Percentiles rank a stretch among this genome's conserved stretches.
Conservation (phyloP, 2,797 vertebrate genomes). For the Natrix natrix region DNA sequence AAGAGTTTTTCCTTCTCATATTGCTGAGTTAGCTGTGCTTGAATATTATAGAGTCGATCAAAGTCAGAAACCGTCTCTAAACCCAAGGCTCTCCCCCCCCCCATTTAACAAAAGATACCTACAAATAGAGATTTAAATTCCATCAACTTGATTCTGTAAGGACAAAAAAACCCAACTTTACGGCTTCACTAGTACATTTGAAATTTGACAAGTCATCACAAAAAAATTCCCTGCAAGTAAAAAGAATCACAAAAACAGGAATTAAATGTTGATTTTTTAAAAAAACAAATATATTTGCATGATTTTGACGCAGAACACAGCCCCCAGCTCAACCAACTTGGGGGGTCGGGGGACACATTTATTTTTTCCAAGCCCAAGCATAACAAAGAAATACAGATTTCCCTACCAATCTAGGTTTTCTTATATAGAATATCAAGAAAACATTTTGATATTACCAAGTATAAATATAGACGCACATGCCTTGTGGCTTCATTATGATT, state of each 20-base stretch:
- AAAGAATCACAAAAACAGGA: not conserved
- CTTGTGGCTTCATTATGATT: not conserved
- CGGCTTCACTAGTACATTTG: not conserved
- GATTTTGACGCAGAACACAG: not conserved
- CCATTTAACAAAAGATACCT: not conserved
- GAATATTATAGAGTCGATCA: not conserved
- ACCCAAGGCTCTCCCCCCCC: not conserved
- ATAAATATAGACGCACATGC: not conserved
- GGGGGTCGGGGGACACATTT: too few species aligned
- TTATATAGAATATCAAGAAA: not conserved
- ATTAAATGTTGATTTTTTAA: not conserved
- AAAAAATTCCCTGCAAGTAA: not conserved
- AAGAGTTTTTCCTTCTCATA: not conserved
- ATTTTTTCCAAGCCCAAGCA: not conserved
- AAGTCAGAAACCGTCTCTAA: not conserved
- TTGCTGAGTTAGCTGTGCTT: not conserved
- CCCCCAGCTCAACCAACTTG: too few species aligned
- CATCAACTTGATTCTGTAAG: not conserved
- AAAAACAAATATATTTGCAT: not conserved
- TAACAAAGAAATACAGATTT: not conserved
- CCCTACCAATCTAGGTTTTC: not conserved
- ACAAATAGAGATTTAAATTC: not conserved
- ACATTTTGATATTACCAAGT: not conserved
- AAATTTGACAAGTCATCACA: not conserved
- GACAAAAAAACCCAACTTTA: not conserved